Evolutionary conservation across 37 sponge, comb jelly and placozoan species (phyloP).

Genomic region (Beroe forskalii): DNA sequence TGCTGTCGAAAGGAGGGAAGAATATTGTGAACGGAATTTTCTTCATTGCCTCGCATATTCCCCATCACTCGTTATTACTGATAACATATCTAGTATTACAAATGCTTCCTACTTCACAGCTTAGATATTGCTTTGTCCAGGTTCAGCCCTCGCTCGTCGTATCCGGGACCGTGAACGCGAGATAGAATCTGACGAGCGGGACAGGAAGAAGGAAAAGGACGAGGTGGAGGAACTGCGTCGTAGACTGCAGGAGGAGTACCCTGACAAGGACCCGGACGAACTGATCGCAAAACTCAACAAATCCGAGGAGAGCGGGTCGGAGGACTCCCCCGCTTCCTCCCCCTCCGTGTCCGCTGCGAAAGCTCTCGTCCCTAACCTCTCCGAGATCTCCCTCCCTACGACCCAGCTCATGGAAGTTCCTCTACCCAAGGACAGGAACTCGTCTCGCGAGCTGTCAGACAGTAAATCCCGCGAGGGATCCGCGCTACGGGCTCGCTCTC

Average conservation of each 20-base stretch:
- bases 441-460: neutral
- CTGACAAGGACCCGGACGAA: slow-evolving; percentile 62
- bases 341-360: neutral
- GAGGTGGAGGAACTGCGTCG: slow-evolving; percentile 70
- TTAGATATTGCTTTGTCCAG: no score
- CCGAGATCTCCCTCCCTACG: slow-evolving; percentile 36
- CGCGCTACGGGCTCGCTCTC: neutral
- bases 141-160: slow-evolving; percentile 71
- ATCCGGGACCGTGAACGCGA: slow-evolving; percentile 83
- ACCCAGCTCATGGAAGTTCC: neutral
- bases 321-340: neutral
- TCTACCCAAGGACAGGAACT: neutral
- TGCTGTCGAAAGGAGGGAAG: no score
- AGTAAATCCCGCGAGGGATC: neutral
- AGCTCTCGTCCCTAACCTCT: slow-evolving; percentile 37
- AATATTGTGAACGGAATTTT: no score
- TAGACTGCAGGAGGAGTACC: slow-evolving; percentile 30
- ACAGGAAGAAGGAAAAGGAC: slow-evolving; percentile 83
- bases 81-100: neutral
- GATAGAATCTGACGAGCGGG: slow-evolving; percentile 85
- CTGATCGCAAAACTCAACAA: slow-evolving; percentile 59
- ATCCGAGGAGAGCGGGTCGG: slow-evolving; percentile 46
- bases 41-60: neutral
- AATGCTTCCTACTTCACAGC: slow-evolving; percentile 41
- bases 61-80: neutral